These are phyloP conservation scores for Iselma pallidipennis DNA, from an alignment of 2,888 invertebrate species.

Conservation along the genomic window DNA sequence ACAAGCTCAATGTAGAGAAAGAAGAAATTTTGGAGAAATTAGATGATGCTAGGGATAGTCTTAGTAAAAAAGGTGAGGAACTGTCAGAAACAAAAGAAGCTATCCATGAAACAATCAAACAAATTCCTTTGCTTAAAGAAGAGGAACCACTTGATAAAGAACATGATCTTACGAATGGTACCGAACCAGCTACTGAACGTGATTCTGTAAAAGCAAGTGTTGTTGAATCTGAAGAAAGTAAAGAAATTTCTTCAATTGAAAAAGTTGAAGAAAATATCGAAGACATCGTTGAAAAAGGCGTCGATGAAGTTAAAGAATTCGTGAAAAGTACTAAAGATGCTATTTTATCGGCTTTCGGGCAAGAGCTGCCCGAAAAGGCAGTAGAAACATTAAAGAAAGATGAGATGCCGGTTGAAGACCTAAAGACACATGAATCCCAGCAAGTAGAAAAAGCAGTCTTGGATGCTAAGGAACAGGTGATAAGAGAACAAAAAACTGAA, in stretches of 20 bases:
- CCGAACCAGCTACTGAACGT: constrained; percentile 10
- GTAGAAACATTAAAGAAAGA: neutral
- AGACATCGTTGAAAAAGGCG: constrained; percentile 12
- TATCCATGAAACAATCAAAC: neutral
- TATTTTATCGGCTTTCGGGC: constrained; percentile 11
- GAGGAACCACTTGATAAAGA: constrained; percentile 14
- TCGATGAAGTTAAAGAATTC: constrained; percentile 17
- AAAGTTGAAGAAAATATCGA: constrained; percentile 3
- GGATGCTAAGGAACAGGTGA: neutral
- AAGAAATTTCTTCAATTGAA: neutral
- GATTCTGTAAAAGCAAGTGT: neutral
- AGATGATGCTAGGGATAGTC: neutral
- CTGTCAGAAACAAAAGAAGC: neutral
- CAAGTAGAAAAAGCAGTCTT: neutral
- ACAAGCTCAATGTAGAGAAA: neutral
- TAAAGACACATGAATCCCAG: neutral
- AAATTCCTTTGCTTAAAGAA: neutral
- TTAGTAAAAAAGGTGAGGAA: neutral
- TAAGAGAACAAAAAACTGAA: neutral
- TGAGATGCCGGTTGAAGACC: neutral
- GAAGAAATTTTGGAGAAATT: neutral
- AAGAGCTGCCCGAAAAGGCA: neutral
- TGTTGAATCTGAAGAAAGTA: too few relatives aligned
- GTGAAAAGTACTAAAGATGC: constrained; percentile 13
- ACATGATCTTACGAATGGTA: constrained; percentile 14